A percentile compares a stretch with the other conserved stretches of the same genome.
Evolutionary conservation across 2,888 invertebrate species (phyloP).

Genomic region (Trisateles emortualis): DNA sequence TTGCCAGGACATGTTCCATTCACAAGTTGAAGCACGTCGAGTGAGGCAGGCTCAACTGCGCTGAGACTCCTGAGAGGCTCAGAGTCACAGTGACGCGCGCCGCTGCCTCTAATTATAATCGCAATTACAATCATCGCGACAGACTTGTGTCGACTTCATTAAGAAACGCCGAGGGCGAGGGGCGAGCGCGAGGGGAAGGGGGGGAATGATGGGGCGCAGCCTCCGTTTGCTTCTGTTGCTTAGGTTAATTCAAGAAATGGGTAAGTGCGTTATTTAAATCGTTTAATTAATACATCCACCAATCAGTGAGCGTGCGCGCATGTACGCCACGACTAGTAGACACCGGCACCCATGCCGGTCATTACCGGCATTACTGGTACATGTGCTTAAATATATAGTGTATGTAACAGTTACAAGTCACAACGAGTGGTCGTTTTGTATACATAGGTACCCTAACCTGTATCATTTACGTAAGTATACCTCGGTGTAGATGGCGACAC

Average conservation of each 20-base stretch:
- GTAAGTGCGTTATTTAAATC: too few relatives aligned
- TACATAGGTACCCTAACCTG: too few relatives aligned
- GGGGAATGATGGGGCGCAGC: too few relatives aligned
- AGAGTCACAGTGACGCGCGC: neutral
- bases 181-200: neutral
- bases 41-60: neutral
- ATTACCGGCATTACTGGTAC: too few relatives aligned
- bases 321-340: too few relatives aligned
- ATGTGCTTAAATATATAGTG: too few relatives aligned
- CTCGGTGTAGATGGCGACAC: slow-evolving; percentile 5
- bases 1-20: neutral
- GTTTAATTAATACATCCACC: too few relatives aligned
- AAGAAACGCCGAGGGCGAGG: slow-evolving; percentile 7
- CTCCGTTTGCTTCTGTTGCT: neutral
- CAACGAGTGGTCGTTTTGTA: too few relatives aligned
- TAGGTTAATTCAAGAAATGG: too few relatives aligned
- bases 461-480: slow-evolving; percentile 12
- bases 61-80: neutral
- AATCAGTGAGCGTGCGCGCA: too few relatives aligned
- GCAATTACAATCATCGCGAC: slow-evolving; percentile 16
- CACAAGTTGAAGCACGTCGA: neutral
- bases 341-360: too few relatives aligned
- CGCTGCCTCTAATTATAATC: slow-evolving; percentile 18
- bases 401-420: too few relatives aligned
- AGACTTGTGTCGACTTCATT: slow-evolving; percentile 11